phyloP scores from a whole-genome alignment of 2,797 vertebrate species.

The Sternotherus odoratus region DNA sequence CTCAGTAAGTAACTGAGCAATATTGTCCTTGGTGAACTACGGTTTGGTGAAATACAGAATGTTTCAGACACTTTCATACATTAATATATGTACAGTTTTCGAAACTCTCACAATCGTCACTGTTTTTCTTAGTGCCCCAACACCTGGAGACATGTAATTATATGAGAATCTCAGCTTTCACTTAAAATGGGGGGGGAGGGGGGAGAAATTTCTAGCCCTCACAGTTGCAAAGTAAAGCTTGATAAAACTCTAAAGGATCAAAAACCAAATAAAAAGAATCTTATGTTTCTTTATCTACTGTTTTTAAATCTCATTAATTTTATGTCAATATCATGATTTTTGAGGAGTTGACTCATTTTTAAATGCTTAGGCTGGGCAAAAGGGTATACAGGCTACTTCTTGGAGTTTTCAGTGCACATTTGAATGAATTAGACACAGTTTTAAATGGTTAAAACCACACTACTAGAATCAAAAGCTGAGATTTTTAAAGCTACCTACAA shows the following conservation, averaged over 20 bases:
- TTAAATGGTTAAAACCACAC: neutral
- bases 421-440: neutral
- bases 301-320: neutral
- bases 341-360: neutral
- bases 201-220: neutral
- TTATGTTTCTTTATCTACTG: neutral
- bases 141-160: neutral
- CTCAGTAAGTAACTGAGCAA: neutral
- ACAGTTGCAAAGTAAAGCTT: neutral
- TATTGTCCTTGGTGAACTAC: neutral
- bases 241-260: neutral
- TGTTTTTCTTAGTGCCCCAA: neutral
- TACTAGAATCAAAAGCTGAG: neutral
- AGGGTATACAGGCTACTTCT: neutral
- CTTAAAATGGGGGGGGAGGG: neutral
- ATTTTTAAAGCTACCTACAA: neutral
- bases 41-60: neutral
- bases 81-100: neutral
- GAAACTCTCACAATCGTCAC: neutral
- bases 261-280: neutral
- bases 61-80: neutral
- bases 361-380: neutral
- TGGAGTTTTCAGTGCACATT: neutral
- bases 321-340: neutral
- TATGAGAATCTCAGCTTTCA: neutral